These are phyloP conservation scores for Corbicula japonica DNA, from an alignment of 2,888 invertebrate genomes.

Conservation along the genomic window DNA sequence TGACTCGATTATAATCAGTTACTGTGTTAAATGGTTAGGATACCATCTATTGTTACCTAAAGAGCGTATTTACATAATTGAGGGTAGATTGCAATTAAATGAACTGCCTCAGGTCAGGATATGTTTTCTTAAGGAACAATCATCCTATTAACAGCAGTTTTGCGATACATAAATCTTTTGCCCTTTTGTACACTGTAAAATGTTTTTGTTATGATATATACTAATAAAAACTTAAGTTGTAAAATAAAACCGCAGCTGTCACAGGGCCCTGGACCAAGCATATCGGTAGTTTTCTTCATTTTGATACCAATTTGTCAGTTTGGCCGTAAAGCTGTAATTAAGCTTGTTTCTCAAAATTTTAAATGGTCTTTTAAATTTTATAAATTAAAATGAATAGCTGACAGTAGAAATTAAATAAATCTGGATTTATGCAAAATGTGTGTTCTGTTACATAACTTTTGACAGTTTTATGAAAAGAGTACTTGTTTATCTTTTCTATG, in stretches of 20 bases:
- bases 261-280: conserved; percentile 24
- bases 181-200: conserved; percentile 8
- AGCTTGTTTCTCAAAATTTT: no score
- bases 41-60: conserved; percentile 11
- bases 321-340: no score
- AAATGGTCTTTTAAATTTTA: no score
- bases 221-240: background rate
- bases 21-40: conserved; percentile 16
- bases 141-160: conserved; percentile 16
- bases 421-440: no score
- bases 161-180: conserved; percentile 13
- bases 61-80: conserved; percentile 7
- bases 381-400: no score
- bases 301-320: no score
- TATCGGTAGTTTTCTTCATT: conserved; percentile 2
- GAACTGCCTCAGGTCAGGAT: background rate
- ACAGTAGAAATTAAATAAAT: no score
- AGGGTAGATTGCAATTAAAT: conserved; percentile 13
- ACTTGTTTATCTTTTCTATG: no score
- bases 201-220: conserved; percentile 20
- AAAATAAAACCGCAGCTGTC: background rate
- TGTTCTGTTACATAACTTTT: no score
- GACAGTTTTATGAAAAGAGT: no score
- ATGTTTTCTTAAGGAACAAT: conserved; percentile 3
- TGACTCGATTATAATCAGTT: conserved; percentile 1